phyloP scores from a whole-genome alignment of 2,797 vertebrate species.

The Karalla daura region DNA sequence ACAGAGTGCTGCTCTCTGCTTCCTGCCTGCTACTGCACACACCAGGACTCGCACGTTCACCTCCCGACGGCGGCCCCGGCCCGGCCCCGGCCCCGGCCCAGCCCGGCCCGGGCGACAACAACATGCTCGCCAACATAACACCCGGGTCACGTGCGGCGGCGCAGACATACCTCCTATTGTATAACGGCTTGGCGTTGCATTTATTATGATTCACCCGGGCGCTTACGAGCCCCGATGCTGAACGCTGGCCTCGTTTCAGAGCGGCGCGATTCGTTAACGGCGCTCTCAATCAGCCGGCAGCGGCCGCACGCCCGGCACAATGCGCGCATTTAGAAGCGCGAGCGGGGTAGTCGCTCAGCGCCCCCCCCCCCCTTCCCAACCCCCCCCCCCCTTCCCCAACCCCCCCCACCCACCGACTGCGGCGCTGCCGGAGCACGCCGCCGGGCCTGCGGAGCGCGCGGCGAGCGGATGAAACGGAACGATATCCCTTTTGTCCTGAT shows the following conservation, averaged over 20 bases:
- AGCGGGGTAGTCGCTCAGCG: conserved; percentile 32
- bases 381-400: too few species aligned
- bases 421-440: conserved; percentile 26
- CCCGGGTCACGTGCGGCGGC: conserved; percentile 11
- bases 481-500: conserved; percentile 56
- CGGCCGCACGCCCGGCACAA: conserved; percentile 31
- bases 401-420: too few species aligned
- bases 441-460: conserved; percentile 17
- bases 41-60: conserved; percentile 60
- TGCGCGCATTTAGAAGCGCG: conserved; percentile 48
- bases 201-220: conserved; percentile 18
- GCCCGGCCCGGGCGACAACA: conserved; percentile 54
- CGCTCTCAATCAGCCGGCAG: conserved; percentile 39
- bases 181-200: conserved; percentile 27
- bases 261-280: conserved; percentile 62
- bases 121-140: conserved; percentile 35
- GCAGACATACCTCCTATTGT: conserved; percentile 25
- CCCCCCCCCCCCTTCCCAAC: too few species aligned
- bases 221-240: conserved; percentile 24
- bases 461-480: conserved; percentile 37
- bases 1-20: conserved; percentile 78
- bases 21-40: conserved; percentile 62
- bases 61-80: conserved; percentile 47
- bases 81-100: too few species aligned
- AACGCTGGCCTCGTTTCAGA: conserved; percentile 52